Evolutionary conservation across 2,113 vertebrate species (phyloP), one percentile per base, ranked within the genome.

Genomic region (Propithecus coquereli): DNA sequence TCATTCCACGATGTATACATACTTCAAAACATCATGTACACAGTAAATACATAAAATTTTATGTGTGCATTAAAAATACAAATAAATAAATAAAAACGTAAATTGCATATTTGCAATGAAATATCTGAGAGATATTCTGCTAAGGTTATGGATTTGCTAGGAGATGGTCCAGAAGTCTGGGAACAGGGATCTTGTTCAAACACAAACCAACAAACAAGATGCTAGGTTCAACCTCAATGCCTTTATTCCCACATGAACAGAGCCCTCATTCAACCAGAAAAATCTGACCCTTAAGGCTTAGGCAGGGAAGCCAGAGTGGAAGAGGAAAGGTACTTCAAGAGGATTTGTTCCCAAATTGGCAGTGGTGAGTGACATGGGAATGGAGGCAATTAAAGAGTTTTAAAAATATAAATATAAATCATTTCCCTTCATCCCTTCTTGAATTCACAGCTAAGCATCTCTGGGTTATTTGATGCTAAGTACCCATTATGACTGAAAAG

Each of bases 361-460:
- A 83, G n/a, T 74, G 27, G 23, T 50, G 18, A 5, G 3, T 79
- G 4, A 68, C 47, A 23, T 74, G 3, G 20, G 13, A 82, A 45
- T 73, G 17, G 34, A 95, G n/a, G 45, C 57, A 45, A 73, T 88
- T 92, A 80, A 79, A 85, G 73, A 83, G 25, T 90, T 95, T 82
- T 82, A 20, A 43, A 34, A 96, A 63, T 32, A 91, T 57, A 34
- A 96, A 63, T 32, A 91, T 57, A 22, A 92, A 50, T 81, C 18
- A 37, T 47, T 86, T 87, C 23, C 74, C 20, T 90, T 83, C 6
- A 57, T 74, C 32, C 18, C 32, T 61, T 93, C 25, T 76, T 87
- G 37, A 20, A 82, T 90, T 89, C 54, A 94, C 9, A 95, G 25
- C 37, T 76, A 95, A 95, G n/a, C 23, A 94, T 80, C 74, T 92